phyloP scores from a whole-genome alignment of 1,140 invertebrate species.

The Papilio polytes region DNA sequence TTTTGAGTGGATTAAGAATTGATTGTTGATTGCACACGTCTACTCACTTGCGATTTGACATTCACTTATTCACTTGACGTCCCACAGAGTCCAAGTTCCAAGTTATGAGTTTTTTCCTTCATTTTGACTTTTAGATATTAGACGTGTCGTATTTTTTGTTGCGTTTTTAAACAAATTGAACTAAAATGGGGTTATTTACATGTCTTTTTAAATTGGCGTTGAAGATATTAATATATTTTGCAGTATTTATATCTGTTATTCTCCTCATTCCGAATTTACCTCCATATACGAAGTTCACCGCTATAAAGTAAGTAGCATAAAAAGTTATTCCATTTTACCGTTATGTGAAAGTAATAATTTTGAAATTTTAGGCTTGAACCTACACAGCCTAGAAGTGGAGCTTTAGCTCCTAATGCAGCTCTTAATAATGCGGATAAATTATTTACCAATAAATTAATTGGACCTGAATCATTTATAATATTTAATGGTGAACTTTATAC shows the following conservation, averaged over 20 bases:
- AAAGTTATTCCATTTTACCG: conserved; percentile 42
- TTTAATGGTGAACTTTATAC: conserved; percentile 89
- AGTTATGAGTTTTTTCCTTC: not conserved
- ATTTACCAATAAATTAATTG: conserved; percentile 86
- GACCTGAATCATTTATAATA: conserved; percentile 89
- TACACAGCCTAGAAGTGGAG: conserved; percentile 82
- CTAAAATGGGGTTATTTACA: conserved; percentile 66
- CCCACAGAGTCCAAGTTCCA: not conserved
- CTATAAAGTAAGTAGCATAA: conserved; percentile 65
- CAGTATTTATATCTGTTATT: conserved; percentile 56
- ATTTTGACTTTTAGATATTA: conserved; percentile 19
- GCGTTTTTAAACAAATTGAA: conserved; percentile 12
- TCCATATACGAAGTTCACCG: conserved; percentile 73
- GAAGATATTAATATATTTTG: conserved; percentile 59
- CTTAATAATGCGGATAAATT: conserved; percentile 87
- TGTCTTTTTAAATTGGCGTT: conserved; percentile 60
- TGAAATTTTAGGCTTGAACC: conserved; percentile 81
- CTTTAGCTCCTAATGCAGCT: conserved; percentile 85
- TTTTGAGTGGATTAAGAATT: too few relatives aligned
- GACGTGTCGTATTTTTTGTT: conserved; percentile 27
- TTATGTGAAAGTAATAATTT: conserved; percentile 45
- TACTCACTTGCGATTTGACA: not conserved
- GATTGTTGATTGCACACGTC: too few relatives aligned
- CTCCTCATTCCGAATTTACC: conserved; percentile 74
- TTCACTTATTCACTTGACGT: not conserved